Percentiles rank a stretch among this genome's conserved stretches.
Conservation (phyloP, 2,113 vertebrate species). For the Elgaria multicarinata region DNA sequence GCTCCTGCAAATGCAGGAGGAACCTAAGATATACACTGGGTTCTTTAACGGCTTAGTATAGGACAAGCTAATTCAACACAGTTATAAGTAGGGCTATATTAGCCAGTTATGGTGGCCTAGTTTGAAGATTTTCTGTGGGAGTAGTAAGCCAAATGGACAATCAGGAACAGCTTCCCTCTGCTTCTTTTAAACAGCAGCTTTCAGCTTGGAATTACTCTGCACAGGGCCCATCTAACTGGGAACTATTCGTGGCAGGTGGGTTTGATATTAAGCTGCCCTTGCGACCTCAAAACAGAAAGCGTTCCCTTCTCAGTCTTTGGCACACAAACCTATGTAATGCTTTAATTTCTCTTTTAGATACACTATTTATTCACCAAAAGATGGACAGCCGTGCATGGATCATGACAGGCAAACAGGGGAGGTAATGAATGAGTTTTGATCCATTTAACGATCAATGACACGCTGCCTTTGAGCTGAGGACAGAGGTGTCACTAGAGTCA, state of each 20-base stretch:
- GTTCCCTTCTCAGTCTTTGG: rapidly evolving
- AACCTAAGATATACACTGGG: neutral
- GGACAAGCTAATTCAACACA: neutral
- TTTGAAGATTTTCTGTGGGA: neutral
- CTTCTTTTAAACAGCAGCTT: neutral
- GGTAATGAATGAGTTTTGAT: constrained; percentile 72
- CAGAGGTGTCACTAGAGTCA: no score
- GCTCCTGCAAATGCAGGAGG: neutral
- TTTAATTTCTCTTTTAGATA: constrained; percentile 79
- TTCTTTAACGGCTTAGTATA: neutral
- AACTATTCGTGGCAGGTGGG: neutral
- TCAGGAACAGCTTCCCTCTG: neutral
- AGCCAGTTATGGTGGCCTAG: neutral
- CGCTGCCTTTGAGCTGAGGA: neutral
- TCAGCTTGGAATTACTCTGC: neutral
- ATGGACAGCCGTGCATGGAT: constrained; percentile 98
- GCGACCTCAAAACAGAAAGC: neutral
- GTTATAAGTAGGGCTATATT: neutral
- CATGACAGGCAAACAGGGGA: constrained; percentile 98
- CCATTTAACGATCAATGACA: neutral
- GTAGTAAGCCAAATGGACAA: neutral
- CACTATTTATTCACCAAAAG: constrained; percentile 96
- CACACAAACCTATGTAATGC: constrained; percentile 12
- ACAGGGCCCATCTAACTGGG: neutral
- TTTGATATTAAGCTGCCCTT: neutral